Conservation (phyloP, 2,888 invertebrate genomes). For the Metallyticus violacea region DNA sequence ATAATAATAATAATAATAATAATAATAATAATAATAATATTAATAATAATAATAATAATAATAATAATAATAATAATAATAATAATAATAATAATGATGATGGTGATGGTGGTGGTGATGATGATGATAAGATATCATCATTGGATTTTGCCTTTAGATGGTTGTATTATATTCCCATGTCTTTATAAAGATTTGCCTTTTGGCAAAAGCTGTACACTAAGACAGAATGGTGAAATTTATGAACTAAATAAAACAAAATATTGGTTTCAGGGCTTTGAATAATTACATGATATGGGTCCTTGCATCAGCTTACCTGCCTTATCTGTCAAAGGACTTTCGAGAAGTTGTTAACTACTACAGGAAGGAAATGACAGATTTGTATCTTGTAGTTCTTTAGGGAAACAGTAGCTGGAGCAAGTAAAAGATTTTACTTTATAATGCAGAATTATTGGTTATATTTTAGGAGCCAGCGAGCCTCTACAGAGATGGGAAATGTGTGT, state of each 20-base stretch:
- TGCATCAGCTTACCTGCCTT: constrained; percentile 53
- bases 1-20: too few species aligned
- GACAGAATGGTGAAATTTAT: too few species aligned
- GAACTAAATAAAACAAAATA: neutral
- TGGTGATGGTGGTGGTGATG: too few species aligned
- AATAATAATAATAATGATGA: too few species aligned
- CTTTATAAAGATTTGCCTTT: too few species aligned
- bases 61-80: too few species aligned
- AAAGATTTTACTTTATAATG: neutral
- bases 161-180: too few species aligned
- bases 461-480: constrained; percentile 3
- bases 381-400: neutral
- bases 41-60: too few species aligned
- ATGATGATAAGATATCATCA: too few species aligned
- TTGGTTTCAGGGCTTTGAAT: constrained; percentile 27
- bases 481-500: constrained; percentile 54
- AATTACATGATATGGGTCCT: constrained; percentile 52
- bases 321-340: constrained; percentile 49
- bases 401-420: neutral
- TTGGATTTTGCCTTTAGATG: too few species aligned
- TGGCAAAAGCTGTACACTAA: too few species aligned
- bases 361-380: constrained; percentile 37
- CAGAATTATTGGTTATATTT: neutral
- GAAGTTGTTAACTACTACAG: constrained; percentile 38
- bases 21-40: too few species aligned